Evolutionary conservation across 2,888 invertebrate species (phyloP), one percentile per base, ranked within the genome.

Genomic region (Lordiphosa fenestrarum): DNA sequence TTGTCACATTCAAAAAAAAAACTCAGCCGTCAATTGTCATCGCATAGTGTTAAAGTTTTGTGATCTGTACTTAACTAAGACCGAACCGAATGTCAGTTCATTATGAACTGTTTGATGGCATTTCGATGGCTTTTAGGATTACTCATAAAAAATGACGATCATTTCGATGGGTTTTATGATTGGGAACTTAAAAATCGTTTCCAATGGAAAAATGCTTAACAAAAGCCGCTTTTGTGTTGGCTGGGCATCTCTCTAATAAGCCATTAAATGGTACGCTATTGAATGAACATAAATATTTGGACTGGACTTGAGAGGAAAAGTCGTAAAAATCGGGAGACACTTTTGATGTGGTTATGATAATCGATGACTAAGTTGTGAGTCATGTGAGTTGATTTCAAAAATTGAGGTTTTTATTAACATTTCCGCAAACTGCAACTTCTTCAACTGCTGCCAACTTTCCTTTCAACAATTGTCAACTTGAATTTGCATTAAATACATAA

Each of bases 201-300:
- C 67, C 23, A 50, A 49, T 53, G 60, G 40, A 71, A 60, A 53
- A 64, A 52, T 46, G 51, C 53, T 35, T 9, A 55, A 81, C 66
- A 84, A 77, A 75, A 73, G 68, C 68, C 23, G 64, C 77, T 73
- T 80, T 78, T 84, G 82, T 81, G 61, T 46, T 62, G 13, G 12
- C 55, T 54, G 63, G 65, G 50, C 82, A 71, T 73, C n/a, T n/a
- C n/a, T n/a, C 84, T 81, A 84, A 84, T 78, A 78, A 81, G 66
- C 82, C 84, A 81, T 81, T 65, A 84, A 78, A 69, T 62, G 52
- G 46, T 30, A 35, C 41, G 50, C 57, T 39, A n/a, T 72, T 66
- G 48, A 55, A 51, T 54, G 42, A 25, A 68, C 57, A 71, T 84
- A 81, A 76, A 77, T 77, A 81, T 77, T 77, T 81, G 54, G 73